Conservation (phyloP, 2,888 invertebrate species). For the Acleris sparsana region DNA sequence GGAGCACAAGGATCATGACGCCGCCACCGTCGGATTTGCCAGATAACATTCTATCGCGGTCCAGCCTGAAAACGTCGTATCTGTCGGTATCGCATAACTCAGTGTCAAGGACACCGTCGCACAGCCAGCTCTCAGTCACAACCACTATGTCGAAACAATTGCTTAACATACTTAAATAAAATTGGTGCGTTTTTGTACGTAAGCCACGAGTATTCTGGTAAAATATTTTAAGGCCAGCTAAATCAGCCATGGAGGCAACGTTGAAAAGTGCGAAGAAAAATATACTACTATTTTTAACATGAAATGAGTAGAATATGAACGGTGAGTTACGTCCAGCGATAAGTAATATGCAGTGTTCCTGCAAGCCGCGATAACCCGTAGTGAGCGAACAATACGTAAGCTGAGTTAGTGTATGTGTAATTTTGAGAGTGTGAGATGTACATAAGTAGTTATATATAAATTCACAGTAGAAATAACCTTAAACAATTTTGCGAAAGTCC, state of each 20-base stretch:
- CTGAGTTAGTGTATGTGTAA: no score
- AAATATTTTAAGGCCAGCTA: slow-evolving; percentile 14
- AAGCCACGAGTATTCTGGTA: slow-evolving; percentile 35
- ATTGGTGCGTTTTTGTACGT: slow-evolving; percentile 27
- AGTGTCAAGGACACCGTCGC: not conserved
- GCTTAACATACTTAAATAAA: slow-evolving; percentile 9
- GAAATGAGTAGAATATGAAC: no score
- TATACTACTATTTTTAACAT: not conserved
- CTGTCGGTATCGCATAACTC: slow-evolving; percentile 11
- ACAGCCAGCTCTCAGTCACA: slow-evolving; percentile 17
- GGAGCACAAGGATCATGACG: not conserved
- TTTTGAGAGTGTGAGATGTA: no score
- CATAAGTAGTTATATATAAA: no score
- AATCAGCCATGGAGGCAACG: not conserved
- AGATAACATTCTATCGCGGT: not conserved
- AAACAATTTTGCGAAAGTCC: no score
- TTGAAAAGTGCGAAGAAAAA: not conserved
- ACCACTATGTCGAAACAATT: slow-evolving; percentile 15
- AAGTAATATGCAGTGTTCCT: no score
- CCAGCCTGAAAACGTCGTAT: slow-evolving; percentile 11
- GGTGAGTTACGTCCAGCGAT: no score
- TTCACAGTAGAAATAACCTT: no score
- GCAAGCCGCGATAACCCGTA: no score
- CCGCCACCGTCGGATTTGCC: slow-evolving; percentile 14
- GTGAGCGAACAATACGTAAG: no score